Evolutionary conservation across 2,888 invertebrate genomes (phyloP), one percentile per base, ranked within the genome.

Genomic region (Stenchaetothrips biformis): DNA sequence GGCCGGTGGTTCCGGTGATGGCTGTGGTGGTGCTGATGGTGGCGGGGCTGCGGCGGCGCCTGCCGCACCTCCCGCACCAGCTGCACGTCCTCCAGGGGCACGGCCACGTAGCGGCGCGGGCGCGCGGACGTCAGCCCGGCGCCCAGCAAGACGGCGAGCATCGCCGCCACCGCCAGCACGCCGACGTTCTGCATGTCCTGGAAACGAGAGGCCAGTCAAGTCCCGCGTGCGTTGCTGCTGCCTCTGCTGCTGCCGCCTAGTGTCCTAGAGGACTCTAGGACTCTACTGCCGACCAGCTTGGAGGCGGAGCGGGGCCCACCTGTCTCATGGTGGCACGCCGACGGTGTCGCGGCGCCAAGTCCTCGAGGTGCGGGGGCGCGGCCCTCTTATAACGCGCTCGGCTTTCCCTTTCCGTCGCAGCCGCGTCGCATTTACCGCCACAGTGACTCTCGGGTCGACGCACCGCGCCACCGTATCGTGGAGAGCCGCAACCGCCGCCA

Each of bases 21-120:
- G 13, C 53, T 2, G 59, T 59, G 59, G 16, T 18, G 18, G 67
- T 21, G 21, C 7, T 25, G 80, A 78, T 25, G 80, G 18, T 9
- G 80, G 80, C 7, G 80, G 37, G 80, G 47, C n/a, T 78, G 78
- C 18, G 79, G 59, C 16, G 77, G 53, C 7, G 53, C 78, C 16
- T 79, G 78, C 18, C 77, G 77, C 27, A 77, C 80, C 77, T 90
- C 86, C 84, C 90, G 90, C 83, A 91, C 86, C 84, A 90, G 88
- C 79, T 90, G 89, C 82, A 91, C 88, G 84, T 90, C 90, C 83
- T 91, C 91, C 2, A 90, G 88, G 0, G 91, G 91, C 27, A 91
- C 90, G 25, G 90, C 91, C 82, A 91, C 89, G 87, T 89, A 91
- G 18, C 90, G 89, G 0, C 90, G 90, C 6, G 67, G 25, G 9